phyloP scores from a whole-genome alignment of 2,797 vertebrate species.

The Sandelia bainsii region DNA sequence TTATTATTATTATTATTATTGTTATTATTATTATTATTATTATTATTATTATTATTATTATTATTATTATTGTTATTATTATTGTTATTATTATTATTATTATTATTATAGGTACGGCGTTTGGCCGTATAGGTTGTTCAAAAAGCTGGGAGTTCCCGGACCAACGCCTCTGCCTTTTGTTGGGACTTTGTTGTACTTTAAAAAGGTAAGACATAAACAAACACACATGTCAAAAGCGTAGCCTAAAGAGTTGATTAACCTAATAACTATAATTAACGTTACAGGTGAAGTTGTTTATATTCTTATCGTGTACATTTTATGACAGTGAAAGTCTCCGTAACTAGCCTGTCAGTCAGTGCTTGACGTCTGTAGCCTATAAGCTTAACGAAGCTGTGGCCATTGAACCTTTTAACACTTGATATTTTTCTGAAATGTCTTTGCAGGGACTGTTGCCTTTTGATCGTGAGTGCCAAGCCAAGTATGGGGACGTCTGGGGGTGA shows the following conservation, averaged over 20 bases:
- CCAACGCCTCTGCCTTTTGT: conserved; percentile 79
- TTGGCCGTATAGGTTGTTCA: conserved; percentile 76
- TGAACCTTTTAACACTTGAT: not conserved
- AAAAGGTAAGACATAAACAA: conserved; percentile 53
- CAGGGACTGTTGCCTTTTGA: conserved; percentile 74
- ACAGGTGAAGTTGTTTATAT: too few relatives aligned
- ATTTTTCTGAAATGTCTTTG: not conserved
- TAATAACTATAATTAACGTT: not conserved
- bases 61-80: too few relatives aligned
- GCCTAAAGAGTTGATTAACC: too few relatives aligned
- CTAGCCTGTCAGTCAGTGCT: too few relatives aligned
- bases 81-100: not conserved
- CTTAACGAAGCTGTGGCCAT: too few relatives aligned
- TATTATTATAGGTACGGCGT: conserved; percentile 69
- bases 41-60: too few relatives aligned
- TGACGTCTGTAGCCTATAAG: too few relatives aligned
- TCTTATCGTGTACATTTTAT: too few relatives aligned
- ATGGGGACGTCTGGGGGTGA: conserved; percentile 85
- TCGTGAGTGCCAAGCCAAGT: conserved; percentile 73
- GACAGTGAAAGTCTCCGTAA: not conserved
- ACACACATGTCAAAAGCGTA: not conserved
- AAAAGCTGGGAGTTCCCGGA: conserved; percentile 76
- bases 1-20: too few relatives aligned
- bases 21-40: too few relatives aligned
- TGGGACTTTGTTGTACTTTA: conserved; percentile 54